Base-by-base conservation (phyloP, 2,888 invertebrate genomes). In the Harpalus rufipes region DNA sequence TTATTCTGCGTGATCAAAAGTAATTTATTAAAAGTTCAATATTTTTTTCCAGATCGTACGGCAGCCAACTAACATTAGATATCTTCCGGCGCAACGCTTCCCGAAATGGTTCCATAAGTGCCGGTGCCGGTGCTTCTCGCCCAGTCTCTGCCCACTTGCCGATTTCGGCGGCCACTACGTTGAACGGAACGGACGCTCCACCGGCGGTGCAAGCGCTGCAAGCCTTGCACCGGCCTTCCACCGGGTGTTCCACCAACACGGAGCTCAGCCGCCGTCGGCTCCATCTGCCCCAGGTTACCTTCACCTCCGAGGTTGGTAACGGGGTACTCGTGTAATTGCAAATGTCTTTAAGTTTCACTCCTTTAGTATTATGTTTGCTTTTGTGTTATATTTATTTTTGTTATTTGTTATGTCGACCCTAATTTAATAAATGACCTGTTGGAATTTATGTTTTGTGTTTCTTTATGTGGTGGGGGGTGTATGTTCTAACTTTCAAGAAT, bases 231-330 rank as follows among this genome's bases (percentile, higher is more conserved):
- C 91, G 95, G 16, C 94, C 95, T 1, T 95, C 95, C 7, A 95
- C 95, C 0, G 95, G 94, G 39, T 95, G 95, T 89, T 95, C 95
- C 14, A 93, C 93, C 8, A 93, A 92, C 82, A 94, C 95, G 86
- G 92, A 92, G 86, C 91, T 91, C 86, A 91, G 90, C 87, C 91
- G 94, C 88, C 93, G 94, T 90, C 94, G 95, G 88, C 92, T 96
- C 21, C 94, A 95, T 88, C 92, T 96, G 88, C 96, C 96, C 18
- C 96, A 96, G 92, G 96, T 97, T 90, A 96, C 97, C 81, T 97
- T 97, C 92, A 96, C 95, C 90, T 95, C 96, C 91, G 97, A 97
- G 97, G 97, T 97, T 94, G 96, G 97, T 96, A 95, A 94, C 88
- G 96, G 96, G 86, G 95, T 97, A 88, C 94, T 97, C 89, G 96